Evolutionary conservation across 2,888 invertebrate species (phyloP), one percentile per base, ranked within the genome.

Genomic region (Drosophila meridiana): DNA sequence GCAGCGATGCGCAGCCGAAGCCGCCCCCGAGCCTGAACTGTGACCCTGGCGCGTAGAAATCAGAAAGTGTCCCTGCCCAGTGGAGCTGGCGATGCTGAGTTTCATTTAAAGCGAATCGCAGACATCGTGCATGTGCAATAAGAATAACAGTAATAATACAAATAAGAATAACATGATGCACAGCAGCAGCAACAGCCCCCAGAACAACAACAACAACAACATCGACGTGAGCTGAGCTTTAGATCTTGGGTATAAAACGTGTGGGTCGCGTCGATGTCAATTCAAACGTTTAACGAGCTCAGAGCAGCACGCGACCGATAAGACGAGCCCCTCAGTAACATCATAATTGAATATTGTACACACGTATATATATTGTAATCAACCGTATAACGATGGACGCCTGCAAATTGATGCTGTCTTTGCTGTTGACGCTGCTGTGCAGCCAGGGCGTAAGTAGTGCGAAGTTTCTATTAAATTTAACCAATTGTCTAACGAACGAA

Each of bases 221-320:
- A 59, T 26, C 32, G 30, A 68, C 28, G 13, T 32, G 40, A 48
- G 43, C 45, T 52, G 38, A 67, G 83, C 67, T 71, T 69, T 76
- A 60, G 59, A 71, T 75, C 66, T 74, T 71, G 69, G 79, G 65
- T 73, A 82, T 85, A 87, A 87, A 87, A 83, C 87, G 83, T 80
- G 78, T 75, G 70, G 76, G 71, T 74, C 64, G 65, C 70, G 64
- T 11, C 56, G 64, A 64, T 65, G 78, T 83, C 82, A 87, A 65
- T 87, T 82, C 85, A 89, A 87, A 87, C 84, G 81, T 72, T 78
- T 69, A 71, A 73, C 84, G 74, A 74, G 66, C 70, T 53, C 69
- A 65, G 82, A 87, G 55, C 73, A 65, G 79, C 82, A 84, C 80
- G 80, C 82, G 82, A 65, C 80, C 73, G 71, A 87, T 78, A 73